These are phyloP conservation scores for Diploscapter pachys DNA, from an alignment of 1,140 invertebrate genomes.

Conservation along the genomic window DNA sequence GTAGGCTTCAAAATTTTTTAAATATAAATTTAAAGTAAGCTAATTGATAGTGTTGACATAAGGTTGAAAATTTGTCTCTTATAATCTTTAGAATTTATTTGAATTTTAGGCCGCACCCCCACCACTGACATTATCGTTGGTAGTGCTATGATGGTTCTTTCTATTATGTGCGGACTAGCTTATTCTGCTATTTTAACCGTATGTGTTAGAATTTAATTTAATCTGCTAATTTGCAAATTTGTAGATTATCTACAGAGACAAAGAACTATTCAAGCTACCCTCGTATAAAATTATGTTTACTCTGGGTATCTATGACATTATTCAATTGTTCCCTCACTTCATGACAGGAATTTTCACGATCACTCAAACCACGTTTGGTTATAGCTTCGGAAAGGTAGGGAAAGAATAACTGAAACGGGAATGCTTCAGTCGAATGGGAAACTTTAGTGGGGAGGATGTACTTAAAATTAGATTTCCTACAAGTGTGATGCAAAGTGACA, in stretches of 20 bases:
- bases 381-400: constrained; percentile 31
- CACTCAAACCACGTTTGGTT: constrained; percentile 34
- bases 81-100: too few relatives aligned
- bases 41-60: not conserved
- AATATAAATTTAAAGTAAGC: too few relatives aligned
- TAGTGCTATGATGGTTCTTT: constrained; percentile 27
- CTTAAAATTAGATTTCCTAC: too few relatives aligned
- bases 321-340: constrained; percentile 36
- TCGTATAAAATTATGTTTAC: constrained; percentile 48
- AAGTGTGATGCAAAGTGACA: too few relatives aligned
- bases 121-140: constrained; percentile 27
- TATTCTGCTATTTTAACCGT: constrained; percentile 29
- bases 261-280: constrained; percentile 36
- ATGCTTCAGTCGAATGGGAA: constrained; percentile 12
- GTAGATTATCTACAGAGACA: constrained; percentile 43
- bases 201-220: not conserved
- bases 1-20: too few relatives aligned
- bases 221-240: constrained; percentile 2
- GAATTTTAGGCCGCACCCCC: constrained; percentile 13
- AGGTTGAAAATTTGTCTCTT: not conserved
- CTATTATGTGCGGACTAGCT: constrained; percentile 13
- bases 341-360: constrained; percentile 44
- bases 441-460: too few relatives aligned
- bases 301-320: constrained; percentile 32
- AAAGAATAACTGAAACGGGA: not conserved